phyloP scores from a whole-genome alignment of 2,113 vertebrate genomes.

The Lepidothrix coronata region DNA sequence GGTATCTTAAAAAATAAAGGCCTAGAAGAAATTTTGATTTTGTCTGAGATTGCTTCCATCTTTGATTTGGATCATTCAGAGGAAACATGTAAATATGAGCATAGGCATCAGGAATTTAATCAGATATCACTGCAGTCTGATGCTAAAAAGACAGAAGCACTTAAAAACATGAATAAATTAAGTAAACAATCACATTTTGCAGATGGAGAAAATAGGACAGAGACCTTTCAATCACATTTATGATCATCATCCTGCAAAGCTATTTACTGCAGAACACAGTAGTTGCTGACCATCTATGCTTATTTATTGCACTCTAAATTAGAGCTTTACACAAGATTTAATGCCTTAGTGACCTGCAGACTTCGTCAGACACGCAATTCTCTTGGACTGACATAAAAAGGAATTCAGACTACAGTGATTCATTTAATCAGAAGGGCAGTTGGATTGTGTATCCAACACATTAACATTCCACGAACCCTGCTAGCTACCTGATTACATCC shows the following conservation, averaged over 20 bases:
- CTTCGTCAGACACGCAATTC: not conserved
- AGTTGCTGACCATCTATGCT: not conserved
- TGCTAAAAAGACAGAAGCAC: not conserved
- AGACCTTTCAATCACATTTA: not conserved
- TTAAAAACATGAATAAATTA: not conserved
- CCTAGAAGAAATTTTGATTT: not conserved
- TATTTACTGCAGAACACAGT: not conserved
- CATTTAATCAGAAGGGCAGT: not conserved
- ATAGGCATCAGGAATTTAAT: not conserved
- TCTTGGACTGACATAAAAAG: not conserved
- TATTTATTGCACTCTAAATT: not conserved
- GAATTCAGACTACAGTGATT: not conserved
- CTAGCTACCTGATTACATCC: not conserved
- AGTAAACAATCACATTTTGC: not conserved
- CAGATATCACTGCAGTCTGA: rapidly evolving
- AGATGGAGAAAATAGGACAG: not conserved
- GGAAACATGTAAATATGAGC: not conserved
- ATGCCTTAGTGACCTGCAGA: not conserved
- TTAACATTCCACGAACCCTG: not conserved
- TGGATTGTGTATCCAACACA: not conserved
- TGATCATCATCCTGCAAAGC: not conserved
- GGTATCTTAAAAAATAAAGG: not conserved
- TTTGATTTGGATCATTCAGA: not conserved
- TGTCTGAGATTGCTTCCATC: not conserved
- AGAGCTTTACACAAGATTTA: not conserved